Base-by-base conservation (phyloP, 2,113 vertebrate species). In the Circaetus gallicus region DNA sequence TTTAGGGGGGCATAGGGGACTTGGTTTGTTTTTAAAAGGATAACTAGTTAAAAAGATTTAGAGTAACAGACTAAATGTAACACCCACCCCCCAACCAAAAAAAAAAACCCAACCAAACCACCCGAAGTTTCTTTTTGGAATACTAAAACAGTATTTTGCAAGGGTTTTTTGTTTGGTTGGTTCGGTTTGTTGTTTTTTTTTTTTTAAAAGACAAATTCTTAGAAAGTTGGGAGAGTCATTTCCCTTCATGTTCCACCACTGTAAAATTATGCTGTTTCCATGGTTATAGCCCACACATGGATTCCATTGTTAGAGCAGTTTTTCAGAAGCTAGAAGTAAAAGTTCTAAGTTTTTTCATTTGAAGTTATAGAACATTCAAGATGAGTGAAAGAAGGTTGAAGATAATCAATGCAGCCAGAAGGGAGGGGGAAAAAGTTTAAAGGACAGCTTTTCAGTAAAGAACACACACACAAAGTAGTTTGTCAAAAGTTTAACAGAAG, bases 221-320 rank as follows among this genome's bases (percentile, higher is more conserved):
- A 88, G 79, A 93, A 95, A 93, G 95, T 13, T 80, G 62, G 66
- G 66, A 81, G 25, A 92, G 69, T 74, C 83, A 78, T 13, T 93
- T 95, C 93, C 86, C 80, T 91, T 83, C 82, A 9, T 36, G 69
- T 47, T 95, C 63, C 42, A 90, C 34, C 94, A 62, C 83, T 86
- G 82, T 58, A 88, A 66, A 95, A 91, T 91, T 58, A 86, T 36
- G 47, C 80, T 1, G 89, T 94, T 96, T 84, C 95, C 83, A 95
- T 92, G 86, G 91, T 29, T 92, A 55, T 91, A 83, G 95, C 93
- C 91, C 86, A 97, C 94, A 95, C 94, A 89, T 14, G 38, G 67
- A 94, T 86, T 76, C 59, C 83, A 91, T 81, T 94, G 86, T 96
- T 59, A 42, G 42, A 83, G 76, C 71, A 77, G 66, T 47, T 94